Evolutionary conservation across 1,140 invertebrate species (phyloP).

Genomic region (Dreissena polymorpha): DNA sequence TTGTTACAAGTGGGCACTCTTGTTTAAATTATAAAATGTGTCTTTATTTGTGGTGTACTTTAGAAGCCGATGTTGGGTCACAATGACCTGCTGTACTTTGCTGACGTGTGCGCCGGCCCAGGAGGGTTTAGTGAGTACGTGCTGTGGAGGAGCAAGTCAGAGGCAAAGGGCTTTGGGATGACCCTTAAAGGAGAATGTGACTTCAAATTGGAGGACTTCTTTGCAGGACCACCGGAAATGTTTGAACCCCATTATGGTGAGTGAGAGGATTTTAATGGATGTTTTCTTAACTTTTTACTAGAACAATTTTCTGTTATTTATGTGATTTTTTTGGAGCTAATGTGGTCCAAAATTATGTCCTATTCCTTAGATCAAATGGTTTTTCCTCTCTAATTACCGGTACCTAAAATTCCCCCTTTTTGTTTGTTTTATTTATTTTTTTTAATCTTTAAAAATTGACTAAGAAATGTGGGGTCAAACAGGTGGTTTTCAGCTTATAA

Average conservation of each 20-base stretch:
- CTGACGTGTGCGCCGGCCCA: constrained; percentile 98
- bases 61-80: constrained; percentile 77
- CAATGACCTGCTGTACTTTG: constrained; percentile 90
- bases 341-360: not conserved
- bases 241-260: constrained; percentile 96
- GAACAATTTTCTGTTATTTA: not conserved
- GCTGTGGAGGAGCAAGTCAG: constrained; percentile 88
- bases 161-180: constrained; percentile 91
- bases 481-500: too few species aligned
- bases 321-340: not conserved
- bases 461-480: too few species aligned
- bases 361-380: not conserved
- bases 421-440: too few species aligned
- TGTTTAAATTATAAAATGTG: too few species aligned
- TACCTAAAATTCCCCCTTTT: too few species aligned
- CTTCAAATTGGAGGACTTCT: constrained; percentile 95
- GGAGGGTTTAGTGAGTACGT: constrained; percentile 99
- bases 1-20: too few species aligned
- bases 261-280: not conserved
- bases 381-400: too few species aligned
- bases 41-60: too few species aligned
- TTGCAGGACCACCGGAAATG: constrained; percentile 92
- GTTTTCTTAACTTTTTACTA: not conserved
- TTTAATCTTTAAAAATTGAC: too few species aligned
- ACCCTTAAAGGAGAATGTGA: constrained; percentile 94